Conservation (phyloP, 2,113 vertebrate genomes). For the Chionomys nivalis region DNA sequence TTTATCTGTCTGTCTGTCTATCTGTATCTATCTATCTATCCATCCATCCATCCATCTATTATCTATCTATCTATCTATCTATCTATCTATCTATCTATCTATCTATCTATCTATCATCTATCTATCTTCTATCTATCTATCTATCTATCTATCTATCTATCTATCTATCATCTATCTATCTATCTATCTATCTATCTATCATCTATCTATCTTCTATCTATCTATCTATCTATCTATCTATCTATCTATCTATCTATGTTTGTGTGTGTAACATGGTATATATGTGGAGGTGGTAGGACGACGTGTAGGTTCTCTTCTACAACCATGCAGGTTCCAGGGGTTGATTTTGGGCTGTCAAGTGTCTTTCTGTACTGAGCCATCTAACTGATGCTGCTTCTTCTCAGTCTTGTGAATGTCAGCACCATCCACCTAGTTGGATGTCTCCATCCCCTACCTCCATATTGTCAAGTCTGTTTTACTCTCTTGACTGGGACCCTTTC, state of each 20-base stretch:
- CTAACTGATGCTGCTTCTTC: background rate
- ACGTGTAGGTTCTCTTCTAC: background rate
- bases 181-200: too few species aligned
- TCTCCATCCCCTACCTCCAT: background rate
- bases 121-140: background rate
- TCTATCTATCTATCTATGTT: too few species aligned
- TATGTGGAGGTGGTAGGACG: background rate
- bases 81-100: background rate
- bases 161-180: background rate
- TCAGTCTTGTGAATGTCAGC: background rate
- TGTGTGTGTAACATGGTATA: background rate
- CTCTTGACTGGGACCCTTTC: background rate
- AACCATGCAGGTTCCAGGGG: too few species aligned
- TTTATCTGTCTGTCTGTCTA: background rate
- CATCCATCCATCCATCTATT: background rate
- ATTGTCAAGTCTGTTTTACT: background rate
- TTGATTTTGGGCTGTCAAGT: background rate
- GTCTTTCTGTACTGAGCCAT: background rate
- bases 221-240: background rate
- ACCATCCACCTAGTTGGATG: background rate
- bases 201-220: background rate
- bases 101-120: background rate
- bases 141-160: background rate
- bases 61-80: background rate
- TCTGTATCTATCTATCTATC: too few species aligned